Percentiles rank a stretch among this genome's conserved stretches.
phyloP scores from a whole-genome alignment of 2,113 vertebrate genomes.

The Heteronetta atricapilla region DNA sequence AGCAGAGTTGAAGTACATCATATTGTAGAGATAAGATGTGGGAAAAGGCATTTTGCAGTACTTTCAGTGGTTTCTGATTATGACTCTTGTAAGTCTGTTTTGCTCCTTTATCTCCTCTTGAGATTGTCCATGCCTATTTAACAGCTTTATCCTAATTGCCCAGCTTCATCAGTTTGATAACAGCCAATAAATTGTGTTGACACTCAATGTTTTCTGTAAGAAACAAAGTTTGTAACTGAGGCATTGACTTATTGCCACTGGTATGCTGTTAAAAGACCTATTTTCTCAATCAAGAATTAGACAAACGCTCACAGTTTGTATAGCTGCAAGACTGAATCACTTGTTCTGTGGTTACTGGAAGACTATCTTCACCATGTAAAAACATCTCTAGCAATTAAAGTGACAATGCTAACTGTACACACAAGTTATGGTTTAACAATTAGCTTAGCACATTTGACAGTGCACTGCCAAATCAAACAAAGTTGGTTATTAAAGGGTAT shows the following conservation, averaged over 20 bases:
- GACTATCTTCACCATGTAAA: background rate
- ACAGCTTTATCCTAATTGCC: conserved; percentile 27
- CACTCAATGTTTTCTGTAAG: background rate
- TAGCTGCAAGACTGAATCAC: background rate
- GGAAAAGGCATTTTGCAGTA: background rate
- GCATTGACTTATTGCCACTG: background rate
- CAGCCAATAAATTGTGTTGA: conserved; percentile 52
- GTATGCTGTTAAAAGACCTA: background rate
- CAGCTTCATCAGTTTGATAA: conserved; percentile 52
- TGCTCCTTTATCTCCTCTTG: background rate
- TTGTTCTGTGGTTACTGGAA: background rate
- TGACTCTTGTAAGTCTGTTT: background rate
- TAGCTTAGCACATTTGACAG: background rate
- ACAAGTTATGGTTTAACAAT: background rate
- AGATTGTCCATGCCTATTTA: conserved; percentile 12
- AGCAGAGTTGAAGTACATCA: background rate
- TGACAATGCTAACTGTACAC: background rate
- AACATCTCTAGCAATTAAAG: background rate
- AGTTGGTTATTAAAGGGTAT: background rate
- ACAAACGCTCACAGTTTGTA: background rate
- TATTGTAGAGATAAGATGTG: background rate
- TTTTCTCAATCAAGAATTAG: conserved; percentile 20
- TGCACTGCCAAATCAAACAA: background rate
- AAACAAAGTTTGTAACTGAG: conserved; percentile 7
- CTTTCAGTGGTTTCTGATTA: background rate